phyloP scores from a whole-genome alignment of 2,888 invertebrate genomes.

The Andricus curvator region DNA sequence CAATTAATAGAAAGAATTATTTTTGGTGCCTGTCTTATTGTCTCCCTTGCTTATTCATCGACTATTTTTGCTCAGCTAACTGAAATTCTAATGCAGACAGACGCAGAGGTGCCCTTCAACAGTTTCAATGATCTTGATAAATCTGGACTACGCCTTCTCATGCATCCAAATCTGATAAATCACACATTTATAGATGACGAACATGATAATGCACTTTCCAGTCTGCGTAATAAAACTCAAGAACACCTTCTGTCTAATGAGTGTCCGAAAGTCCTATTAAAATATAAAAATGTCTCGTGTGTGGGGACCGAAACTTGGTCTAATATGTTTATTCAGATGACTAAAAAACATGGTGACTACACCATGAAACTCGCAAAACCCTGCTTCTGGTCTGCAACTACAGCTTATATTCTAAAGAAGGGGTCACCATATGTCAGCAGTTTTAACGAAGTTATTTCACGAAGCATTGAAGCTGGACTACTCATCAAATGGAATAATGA shows the following conservation, averaged over 20 bases:
- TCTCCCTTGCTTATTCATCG: background rate
- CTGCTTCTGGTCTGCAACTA: conserved; percentile 42
- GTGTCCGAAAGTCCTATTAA: background rate
- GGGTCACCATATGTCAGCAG: conserved; percentile 41
- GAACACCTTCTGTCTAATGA: background rate
- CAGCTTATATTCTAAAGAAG: conserved; percentile 36
- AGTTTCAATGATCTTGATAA: conserved; percentile 33
- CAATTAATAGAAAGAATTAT: background rate
- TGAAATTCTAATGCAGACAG: background rate
- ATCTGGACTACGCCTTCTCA: conserved; percentile 41
- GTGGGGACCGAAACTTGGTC: background rate
- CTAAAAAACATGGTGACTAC: background rate
- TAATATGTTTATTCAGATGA: background rate
- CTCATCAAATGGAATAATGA: background rate
- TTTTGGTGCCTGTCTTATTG: background rate
- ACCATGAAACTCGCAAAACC: conserved; percentile 34
- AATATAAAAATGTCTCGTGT: background rate
- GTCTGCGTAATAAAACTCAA: background rate
- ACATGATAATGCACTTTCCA: background rate
- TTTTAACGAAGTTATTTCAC: conserved; percentile 9
- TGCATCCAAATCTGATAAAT: conserved; percentile 17
- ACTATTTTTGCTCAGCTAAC: background rate
- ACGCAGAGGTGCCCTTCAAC: background rate
- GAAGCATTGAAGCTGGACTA: background rate
- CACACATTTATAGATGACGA: background rate